These are phyloP conservation scores for Tyrannus savana DNA, from an alignment of 2,113 vertebrate genomes.

Conservation along the genomic window DNA sequence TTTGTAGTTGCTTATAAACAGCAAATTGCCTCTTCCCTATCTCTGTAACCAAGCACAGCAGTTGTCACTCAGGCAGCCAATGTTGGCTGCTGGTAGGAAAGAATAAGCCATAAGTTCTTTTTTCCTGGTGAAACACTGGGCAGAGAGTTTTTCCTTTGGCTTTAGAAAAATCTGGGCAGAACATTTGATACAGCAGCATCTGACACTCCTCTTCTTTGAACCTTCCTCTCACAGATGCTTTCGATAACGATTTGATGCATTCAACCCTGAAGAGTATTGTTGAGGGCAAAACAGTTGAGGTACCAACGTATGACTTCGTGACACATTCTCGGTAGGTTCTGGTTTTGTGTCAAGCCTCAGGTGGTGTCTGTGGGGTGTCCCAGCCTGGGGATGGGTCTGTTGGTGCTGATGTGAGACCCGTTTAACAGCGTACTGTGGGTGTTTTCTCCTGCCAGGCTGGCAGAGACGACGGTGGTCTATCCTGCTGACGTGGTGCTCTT, in stretches of 20 bases:
- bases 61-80: neutral
- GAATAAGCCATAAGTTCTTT: neutral
- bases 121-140: neutral
- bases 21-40: neutral
- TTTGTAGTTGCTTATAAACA: neutral
- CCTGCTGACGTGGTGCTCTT: slow-evolving; percentile 93
- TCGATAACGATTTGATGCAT: slow-evolving; percentile 94
- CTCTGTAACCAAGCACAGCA: neutral
- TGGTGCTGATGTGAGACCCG: rapidly evolving
- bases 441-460: slow-evolving; percentile 72
- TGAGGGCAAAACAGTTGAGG: slow-evolving; percentile 90
- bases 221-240: slow-evolving; percentile 83
- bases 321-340: slow-evolving; percentile 89
- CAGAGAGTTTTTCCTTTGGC: neutral
- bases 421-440: rapidly evolving
- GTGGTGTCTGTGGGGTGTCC: rapidly evolving
- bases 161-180: neutral
- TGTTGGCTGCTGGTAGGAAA: neutral
- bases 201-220: neutral
- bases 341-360: neutral
- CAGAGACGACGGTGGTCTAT: slow-evolving; percentile 87
- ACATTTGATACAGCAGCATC: neutral
- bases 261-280: slow-evolving; percentile 88
- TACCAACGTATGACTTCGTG: slow-evolving; percentile 94
- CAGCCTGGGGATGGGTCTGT: rapidly evolving